phyloP scores from a whole-genome alignment of 2,888 invertebrate genomes.

The Euspilapteryx auroguttella region DNA sequence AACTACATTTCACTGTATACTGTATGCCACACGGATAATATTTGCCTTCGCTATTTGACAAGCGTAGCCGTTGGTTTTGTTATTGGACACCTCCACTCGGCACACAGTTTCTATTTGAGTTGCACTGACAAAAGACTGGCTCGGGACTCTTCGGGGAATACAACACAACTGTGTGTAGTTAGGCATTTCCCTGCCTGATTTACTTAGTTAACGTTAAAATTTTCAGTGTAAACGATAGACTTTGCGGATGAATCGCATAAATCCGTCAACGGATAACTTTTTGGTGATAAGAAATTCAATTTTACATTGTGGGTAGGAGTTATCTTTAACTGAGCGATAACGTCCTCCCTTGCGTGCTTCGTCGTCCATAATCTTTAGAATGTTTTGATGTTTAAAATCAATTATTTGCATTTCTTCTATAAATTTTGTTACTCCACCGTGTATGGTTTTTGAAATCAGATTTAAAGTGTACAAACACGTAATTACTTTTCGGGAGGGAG shows the following conservation, averaged over 20 bases:
- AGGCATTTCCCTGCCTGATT: slow-evolving; percentile 16
- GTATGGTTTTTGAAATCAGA: slow-evolving; percentile 29
- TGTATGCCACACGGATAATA: slow-evolving; percentile 43
- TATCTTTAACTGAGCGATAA: slow-evolving; percentile 1
- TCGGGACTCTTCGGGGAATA: slow-evolving; percentile 30
- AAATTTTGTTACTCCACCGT: slow-evolving; percentile 26
- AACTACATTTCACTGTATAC: slow-evolving; percentile 17
- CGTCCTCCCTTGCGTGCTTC: not conserved
- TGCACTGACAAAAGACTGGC: slow-evolving; percentile 28
- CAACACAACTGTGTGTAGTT: slow-evolving; percentile 14
- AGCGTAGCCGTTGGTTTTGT: slow-evolving; percentile 52
- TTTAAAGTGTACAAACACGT: slow-evolving; percentile 28
- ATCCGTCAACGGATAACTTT: not conserved
- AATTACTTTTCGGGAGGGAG: slow-evolving; percentile 23
- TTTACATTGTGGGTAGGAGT: not conserved
- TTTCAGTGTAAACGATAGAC: too few relatives aligned
- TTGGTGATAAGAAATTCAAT: slow-evolving; percentile 1
- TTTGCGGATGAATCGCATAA: too few relatives aligned
- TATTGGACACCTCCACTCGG: slow-evolving; percentile 49
- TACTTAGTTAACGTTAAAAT: too few relatives aligned
- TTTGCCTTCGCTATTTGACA: slow-evolving; percentile 52
- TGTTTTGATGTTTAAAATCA: too few relatives aligned
- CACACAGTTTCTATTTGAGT: slow-evolving; percentile 42
- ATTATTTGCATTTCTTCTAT: too few relatives aligned
- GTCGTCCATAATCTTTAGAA: not conserved